These are phyloP conservation scores for Tylochromis polylepis DNA, from an alignment of 2,113 vertebrate genomes.

Conservation along the genomic window DNA sequence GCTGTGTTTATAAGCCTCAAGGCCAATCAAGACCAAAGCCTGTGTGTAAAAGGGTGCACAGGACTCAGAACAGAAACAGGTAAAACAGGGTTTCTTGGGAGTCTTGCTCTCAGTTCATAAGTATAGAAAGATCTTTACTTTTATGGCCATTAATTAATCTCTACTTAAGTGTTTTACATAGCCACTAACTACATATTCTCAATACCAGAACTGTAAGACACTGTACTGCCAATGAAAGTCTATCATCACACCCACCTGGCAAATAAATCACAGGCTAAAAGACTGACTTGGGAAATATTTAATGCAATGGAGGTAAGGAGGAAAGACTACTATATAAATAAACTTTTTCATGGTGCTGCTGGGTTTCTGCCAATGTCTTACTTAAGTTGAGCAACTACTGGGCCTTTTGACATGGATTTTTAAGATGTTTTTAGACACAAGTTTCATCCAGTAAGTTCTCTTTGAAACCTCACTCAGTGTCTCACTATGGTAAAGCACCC, in stretches of 20 bases:
- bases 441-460: background rate
- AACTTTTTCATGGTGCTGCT: background rate
- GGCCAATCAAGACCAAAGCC: background rate
- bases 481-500: background rate
- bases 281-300: background rate
- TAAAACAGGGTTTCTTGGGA: background rate
- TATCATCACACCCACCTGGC: background rate
- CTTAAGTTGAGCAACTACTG: background rate
- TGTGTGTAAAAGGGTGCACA: background rate
- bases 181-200: background rate
- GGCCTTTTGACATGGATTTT: background rate
- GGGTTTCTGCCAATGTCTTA: background rate
- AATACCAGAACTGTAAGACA: background rate
- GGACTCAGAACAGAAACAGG: background rate
- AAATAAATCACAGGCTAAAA: background rate
- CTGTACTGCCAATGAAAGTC: background rate
- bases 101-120: background rate
- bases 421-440: background rate
- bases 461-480: background rate
- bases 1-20: background rate
- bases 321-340: background rate
- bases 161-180: background rate
- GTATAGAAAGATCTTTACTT: background rate
- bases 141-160: background rate
- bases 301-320: background rate